Conservation (phyloP, 2,888 invertebrate species). For the Ceramica pisi region DNA sequence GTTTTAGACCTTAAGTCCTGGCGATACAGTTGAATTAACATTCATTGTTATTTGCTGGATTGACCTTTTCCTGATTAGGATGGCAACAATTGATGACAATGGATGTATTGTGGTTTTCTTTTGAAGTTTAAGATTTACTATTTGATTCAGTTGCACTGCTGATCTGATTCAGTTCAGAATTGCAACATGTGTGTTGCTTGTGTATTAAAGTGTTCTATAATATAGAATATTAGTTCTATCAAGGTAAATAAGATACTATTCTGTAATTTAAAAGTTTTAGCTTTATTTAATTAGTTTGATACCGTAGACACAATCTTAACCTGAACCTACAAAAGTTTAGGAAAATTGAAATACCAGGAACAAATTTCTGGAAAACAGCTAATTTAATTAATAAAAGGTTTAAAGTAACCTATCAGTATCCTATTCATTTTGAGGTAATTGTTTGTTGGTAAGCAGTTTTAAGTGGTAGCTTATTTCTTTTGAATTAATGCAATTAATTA, state of each 20-base stretch:
- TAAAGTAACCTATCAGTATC: neutral
- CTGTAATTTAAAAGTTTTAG: neutral
- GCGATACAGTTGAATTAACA: constrained; percentile 7
- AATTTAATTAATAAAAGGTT: neutral
- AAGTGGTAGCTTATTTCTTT: neutral
- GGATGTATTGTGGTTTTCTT: constrained; percentile 18
- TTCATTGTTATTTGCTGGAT: constrained; percentile 10
- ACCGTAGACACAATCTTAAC: neutral
- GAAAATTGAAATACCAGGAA: neutral
- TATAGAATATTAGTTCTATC: neutral
- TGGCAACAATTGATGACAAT: constrained; percentile 27
- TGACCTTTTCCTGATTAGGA: constrained; percentile 20
- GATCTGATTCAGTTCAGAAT: constrained; percentile 9
- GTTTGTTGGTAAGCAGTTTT: neutral
- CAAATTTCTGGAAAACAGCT: too few species aligned
- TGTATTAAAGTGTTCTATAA: neutral
- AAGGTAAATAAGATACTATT: constrained; percentile 6
- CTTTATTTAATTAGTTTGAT: neutral
- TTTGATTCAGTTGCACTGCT: constrained; percentile 10
- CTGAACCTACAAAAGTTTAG: neutral
- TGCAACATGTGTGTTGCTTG: neutral
- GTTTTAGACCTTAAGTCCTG: constrained; percentile 16
- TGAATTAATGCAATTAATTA: neutral
- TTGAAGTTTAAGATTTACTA: neutral
- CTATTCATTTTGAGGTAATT: too few species aligned